Conservation (phyloP, 2,888 invertebrate genomes). For the Erebia palarica region DNA sequence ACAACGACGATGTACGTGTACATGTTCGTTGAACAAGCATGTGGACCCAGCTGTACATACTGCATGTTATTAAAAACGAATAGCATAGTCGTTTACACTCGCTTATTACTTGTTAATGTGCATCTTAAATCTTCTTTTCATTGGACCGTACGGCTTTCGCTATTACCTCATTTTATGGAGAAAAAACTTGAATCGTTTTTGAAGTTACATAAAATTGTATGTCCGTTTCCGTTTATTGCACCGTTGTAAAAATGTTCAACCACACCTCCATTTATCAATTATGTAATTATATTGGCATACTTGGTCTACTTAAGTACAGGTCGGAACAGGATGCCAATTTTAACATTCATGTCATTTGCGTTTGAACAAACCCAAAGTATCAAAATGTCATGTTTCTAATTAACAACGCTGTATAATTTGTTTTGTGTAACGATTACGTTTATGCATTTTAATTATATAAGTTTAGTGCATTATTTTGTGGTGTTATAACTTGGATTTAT, state of each 20-base stretch:
- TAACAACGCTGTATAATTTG: slow-evolving; percentile 13
- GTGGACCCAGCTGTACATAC: slow-evolving; percentile 55
- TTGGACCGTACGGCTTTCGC: slow-evolving; percentile 18
- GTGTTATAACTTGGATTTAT: neutral
- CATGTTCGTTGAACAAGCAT: neutral
- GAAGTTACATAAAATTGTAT: slow-evolving; percentile 19
- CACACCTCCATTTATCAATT: slow-evolving; percentile 32
- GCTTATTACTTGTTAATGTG: slow-evolving; percentile 37
- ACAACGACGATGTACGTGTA: neutral
- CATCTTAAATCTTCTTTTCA: slow-evolving; percentile 22
- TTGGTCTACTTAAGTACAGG: slow-evolving; percentile 39
- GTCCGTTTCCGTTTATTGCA: slow-evolving; percentile 39
- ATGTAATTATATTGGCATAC: slow-evolving; percentile 32
- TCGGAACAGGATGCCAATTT: slow-evolving; percentile 38
- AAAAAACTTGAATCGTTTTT: slow-evolving; percentile 11
- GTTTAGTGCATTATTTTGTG: neutral
- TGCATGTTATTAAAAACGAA: slow-evolving; percentile 58
- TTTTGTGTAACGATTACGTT: slow-evolving; percentile 18
- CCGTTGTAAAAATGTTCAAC: slow-evolving; percentile 31
- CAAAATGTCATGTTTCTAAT: slow-evolving; percentile 17
- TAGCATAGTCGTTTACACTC: slow-evolving; percentile 51
- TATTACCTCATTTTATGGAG: slow-evolving; percentile 21
- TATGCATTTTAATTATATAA: slow-evolving; percentile 10
- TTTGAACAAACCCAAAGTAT: slow-evolving; percentile 22
- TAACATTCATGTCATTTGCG: slow-evolving; percentile 36